phyloP scores from a whole-genome alignment of 2,888 invertebrate species.

The Formica aserva region DNA sequence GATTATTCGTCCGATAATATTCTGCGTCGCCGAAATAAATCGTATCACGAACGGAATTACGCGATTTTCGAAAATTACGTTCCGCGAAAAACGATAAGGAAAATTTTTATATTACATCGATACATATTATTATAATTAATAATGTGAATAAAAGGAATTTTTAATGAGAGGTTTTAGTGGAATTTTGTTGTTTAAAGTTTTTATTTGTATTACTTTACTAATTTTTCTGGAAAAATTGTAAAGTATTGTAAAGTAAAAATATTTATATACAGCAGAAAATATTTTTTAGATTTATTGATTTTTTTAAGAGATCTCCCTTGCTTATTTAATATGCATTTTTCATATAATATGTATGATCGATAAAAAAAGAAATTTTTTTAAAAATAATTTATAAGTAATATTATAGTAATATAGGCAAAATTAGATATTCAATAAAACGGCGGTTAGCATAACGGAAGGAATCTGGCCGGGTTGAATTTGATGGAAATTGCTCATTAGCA shows the following conservation, averaged over 20 bases:
- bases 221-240: not conserved
- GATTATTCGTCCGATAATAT: constrained; percentile 48
- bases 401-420: too few species aligned
- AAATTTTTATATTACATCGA: not conserved
- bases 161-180: not conserved
- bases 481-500: constrained; percentile 31
- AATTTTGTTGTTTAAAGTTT: not conserved
- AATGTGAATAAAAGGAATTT: not conserved
- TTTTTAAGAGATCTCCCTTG: not conserved
- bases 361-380: not conserved
- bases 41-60: not conserved
- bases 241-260: not conserved
- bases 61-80: constrained; percentile 20
- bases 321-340: not conserved
- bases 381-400: not conserved
- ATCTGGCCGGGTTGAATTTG: constrained; percentile 24
- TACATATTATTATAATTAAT: not conserved
- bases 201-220: not conserved
- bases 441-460: not conserved
- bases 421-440: constrained; percentile 13
- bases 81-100: not conserved
- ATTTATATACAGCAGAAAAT: not conserved
- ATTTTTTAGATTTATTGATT: not conserved
- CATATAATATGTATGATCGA: not conserved
- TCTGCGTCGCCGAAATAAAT: constrained; percentile 58